Evolutionary conservation across 2,113 vertebrate genomes (phyloP).

Genomic region (Cinclus mexicanus): DNA sequence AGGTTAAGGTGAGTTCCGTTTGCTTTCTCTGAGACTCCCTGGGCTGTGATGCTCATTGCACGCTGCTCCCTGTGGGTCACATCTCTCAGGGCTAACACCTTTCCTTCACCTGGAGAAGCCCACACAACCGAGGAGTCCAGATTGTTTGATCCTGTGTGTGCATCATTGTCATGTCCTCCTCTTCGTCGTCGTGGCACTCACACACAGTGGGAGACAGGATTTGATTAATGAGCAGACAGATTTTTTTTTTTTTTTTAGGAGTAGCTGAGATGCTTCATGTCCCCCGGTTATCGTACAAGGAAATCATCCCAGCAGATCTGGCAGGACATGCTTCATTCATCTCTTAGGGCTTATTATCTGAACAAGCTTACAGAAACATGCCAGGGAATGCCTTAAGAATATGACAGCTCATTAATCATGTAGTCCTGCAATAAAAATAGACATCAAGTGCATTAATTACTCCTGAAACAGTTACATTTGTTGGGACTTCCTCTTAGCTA

Average conservation of each 20-base stretch:
- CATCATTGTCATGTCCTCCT: not conserved
- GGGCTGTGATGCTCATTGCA: not conserved
- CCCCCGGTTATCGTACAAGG: not conserved
- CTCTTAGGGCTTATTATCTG: conserved; percentile 33
- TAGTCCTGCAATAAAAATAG: not conserved
- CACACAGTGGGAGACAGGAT: not conserved
- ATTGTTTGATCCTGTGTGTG: not conserved
- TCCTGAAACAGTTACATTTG: not conserved
- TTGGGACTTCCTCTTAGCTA: not conserved
- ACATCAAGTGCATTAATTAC: not conserved
- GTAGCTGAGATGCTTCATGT: not conserved
- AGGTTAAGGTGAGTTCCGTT: not conserved
- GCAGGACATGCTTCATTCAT: conserved; percentile 41
- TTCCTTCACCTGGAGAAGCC: not conserved
- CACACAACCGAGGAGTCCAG: not conserved
- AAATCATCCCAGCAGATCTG: conserved; percentile 5
- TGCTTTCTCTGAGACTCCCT: not conserved
- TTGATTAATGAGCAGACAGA: not conserved
- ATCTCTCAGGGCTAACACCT: not conserved
- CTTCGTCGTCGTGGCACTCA: not conserved
- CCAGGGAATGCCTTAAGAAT: conserved; percentile 11
- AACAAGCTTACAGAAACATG: not conserved
- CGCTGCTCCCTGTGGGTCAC: not conserved
- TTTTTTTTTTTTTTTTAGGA: not conserved
- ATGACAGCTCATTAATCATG: conserved; percentile 33